phyloP scores from a whole-genome alignment of 2,888 invertebrate species.

The Pseudococcus viburni region DNA sequence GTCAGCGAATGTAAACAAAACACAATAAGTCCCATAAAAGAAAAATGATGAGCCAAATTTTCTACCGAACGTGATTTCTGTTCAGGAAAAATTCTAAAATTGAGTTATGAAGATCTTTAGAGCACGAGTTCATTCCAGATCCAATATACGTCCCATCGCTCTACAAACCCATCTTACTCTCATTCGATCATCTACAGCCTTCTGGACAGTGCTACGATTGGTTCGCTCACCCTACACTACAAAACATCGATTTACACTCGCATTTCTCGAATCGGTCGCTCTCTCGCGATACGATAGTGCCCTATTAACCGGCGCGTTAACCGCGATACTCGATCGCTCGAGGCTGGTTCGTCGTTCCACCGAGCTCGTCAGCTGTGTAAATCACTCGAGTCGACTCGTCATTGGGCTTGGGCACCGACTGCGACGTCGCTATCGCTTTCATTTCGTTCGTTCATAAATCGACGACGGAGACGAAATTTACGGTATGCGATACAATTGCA shows the following conservation, averaged over 20 bases:
- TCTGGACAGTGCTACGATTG: too few species aligned
- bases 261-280: not conserved
- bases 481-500: slow-evolving; percentile 1
- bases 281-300: slow-evolving; percentile 4
- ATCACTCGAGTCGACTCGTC: not conserved
- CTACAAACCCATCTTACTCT: too few species aligned
- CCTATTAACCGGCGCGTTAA: slow-evolving; percentile 5
- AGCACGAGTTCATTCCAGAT: too few species aligned
- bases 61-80: too few species aligned
- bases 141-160: too few species aligned
- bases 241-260: not conserved
- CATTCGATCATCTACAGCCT: too few species aligned
- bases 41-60: too few species aligned
- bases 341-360: not conserved
- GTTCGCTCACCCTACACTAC: not conserved
- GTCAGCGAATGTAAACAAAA: too few species aligned
- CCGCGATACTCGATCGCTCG: slow-evolving; percentile 17
- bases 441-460: slow-evolving; percentile 25
- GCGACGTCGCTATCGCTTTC: not conserved
- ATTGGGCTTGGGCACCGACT: not conserved
- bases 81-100: too few species aligned
- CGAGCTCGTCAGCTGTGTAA: slow-evolving; percentile 29
- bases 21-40: too few species aligned
- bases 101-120: too few species aligned
- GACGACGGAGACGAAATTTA: not conserved